Base-by-base conservation (phyloP, 2,888 invertebrate species). In the Athalia circularis region DNA sequence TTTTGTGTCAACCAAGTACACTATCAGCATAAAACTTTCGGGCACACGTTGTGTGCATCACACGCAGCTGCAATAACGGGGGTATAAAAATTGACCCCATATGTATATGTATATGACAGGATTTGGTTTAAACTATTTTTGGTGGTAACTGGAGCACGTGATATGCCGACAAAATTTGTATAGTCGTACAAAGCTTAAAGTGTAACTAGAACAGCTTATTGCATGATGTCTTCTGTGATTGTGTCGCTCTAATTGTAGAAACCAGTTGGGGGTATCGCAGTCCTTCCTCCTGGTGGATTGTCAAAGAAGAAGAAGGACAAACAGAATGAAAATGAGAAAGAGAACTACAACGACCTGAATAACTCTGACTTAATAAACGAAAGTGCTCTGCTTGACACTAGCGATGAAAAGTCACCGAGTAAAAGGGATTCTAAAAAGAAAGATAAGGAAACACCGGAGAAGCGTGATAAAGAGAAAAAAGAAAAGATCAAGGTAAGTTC, bases 231-330 rank as follows among this genome's bases (percentile, higher is more conserved):
- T 85, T 83, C 87, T 87, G 87, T 88, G 84, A 89, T 84, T 85
- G 85, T 84, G 85, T 87, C 82, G 85, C 85, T 62, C 57, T 87
- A 84, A 82, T 92, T 92, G 74, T 92, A 96, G 96, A 96, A 96
- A 92, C 96, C 96, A 47, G 92, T 95, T 52, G 96, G 96, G 67
- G 96, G 96, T 7, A 95, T 97, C 80, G 95, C 96, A 81, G 96
- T 96, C 82, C 93, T 96, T 91, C 96, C 96, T 68, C 92, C 94
- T 29, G 93, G 94, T 59, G 93, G 92, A 79, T 89, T 92, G 79
- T 92, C 92, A 82, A 92, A 92, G 84, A 92, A 92, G 87, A 91
- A 91, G 82, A 92, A 92, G 87, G 92, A 93, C 84, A 91, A 92
- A 79, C 92, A 94, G 77, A 92, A 92, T 15, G 92, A 93, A 82